Percentiles rank a stretch among this genome's conserved stretches.
Evolutionary conservation across 2,797 vertebrate species (phyloP).

Genomic region (Notamacropus eugenii): DNA sequence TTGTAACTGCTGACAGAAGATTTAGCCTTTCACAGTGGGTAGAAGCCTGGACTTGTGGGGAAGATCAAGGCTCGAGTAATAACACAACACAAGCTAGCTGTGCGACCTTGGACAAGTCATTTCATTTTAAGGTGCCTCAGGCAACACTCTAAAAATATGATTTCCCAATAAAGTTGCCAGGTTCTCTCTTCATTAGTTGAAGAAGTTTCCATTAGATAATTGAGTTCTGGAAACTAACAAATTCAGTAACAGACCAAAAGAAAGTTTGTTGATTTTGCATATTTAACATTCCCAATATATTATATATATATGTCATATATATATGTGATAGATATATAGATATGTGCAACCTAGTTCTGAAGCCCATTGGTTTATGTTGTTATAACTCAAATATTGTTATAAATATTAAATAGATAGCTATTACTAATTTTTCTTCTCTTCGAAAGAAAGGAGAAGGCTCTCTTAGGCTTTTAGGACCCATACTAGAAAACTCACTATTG

Average conservation of each 20-base stretch:
- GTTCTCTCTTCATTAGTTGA: not conserved
- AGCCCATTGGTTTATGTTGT: conserved; percentile 41
- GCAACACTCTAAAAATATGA: not conserved
- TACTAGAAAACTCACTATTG: conserved; percentile 39
- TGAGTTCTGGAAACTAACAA: not conserved
- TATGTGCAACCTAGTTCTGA: not conserved
- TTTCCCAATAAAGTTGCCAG: not conserved
- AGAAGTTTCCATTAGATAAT: not conserved
- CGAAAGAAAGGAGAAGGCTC: conserved; percentile 43
- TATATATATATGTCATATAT: no score
- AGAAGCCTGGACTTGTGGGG: not conserved
- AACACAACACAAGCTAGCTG: not conserved
- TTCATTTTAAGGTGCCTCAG: not conserved
- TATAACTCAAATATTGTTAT: conserved; percentile 56
- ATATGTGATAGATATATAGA: no score
- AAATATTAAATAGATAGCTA: conserved; percentile 60
- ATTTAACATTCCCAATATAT: conserved; percentile 4
- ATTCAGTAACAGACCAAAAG: not conserved
- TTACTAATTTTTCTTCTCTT: conserved; percentile 57
- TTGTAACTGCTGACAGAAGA: conserved; percentile 31
- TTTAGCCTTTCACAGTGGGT: not conserved
- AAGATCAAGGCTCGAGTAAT: not conserved
- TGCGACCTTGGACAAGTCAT: not conserved
- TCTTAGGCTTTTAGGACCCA: conserved; percentile 32
- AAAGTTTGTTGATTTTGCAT: not conserved